Evolutionary conservation across 35 echinoderm and acorn worm genomes (phyloP).

Genomic region (Ophioderma brevispina): DNA sequence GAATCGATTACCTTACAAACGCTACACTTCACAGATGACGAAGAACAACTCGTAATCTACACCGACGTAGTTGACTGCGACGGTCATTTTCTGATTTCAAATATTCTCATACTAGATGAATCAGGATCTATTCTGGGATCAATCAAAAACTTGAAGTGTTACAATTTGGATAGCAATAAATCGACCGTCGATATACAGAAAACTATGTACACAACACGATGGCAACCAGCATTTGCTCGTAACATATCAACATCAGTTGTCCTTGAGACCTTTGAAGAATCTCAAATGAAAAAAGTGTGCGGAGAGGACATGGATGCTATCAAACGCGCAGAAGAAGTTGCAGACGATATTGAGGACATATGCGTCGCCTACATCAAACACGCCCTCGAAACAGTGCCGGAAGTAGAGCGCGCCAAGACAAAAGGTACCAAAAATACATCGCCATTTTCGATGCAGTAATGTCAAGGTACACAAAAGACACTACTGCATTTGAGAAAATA

Average conservation of each 20-base stretch:
- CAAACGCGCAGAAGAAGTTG: slow-evolving; percentile 55
- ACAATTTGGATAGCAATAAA: slow-evolving; percentile 35
- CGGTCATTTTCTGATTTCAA: slow-evolving; percentile 53
- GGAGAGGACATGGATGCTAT: slow-evolving; percentile 61
- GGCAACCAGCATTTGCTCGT: slow-evolving; percentile 53
- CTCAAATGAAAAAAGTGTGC: slow-evolving; percentile 32
- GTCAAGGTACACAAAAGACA: background rate
- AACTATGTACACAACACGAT: slow-evolving; percentile 73
- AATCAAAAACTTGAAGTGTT: slow-evolving; percentile 50
- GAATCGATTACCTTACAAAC: slow-evolving; percentile 62
- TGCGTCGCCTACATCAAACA: slow-evolving; percentile 84
- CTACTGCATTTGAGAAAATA: slow-evolving; percentile 62
- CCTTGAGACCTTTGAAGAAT: slow-evolving; percentile 59
- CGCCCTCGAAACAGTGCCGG: slow-evolving; percentile 70
- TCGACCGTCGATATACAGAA: slow-evolving; percentile 52
- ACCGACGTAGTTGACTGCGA: slow-evolving; percentile 76
- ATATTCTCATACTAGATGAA: slow-evolving; percentile 45
- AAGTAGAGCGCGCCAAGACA: slow-evolving; percentile 43
- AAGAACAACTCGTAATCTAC: slow-evolving; percentile 55
- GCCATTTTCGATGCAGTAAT: slow-evolving; percentile 25
- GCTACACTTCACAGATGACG: slow-evolving; percentile 31
- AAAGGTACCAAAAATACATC: slow-evolving; percentile 39
- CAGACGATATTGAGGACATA: slow-evolving; percentile 56
- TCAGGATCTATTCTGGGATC: slow-evolving; percentile 54
- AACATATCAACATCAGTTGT: slow-evolving; percentile 59